Evolutionary conservation across 1,140 invertebrate genomes (phyloP).

Genomic region (Nylanderia fulva): DNA sequence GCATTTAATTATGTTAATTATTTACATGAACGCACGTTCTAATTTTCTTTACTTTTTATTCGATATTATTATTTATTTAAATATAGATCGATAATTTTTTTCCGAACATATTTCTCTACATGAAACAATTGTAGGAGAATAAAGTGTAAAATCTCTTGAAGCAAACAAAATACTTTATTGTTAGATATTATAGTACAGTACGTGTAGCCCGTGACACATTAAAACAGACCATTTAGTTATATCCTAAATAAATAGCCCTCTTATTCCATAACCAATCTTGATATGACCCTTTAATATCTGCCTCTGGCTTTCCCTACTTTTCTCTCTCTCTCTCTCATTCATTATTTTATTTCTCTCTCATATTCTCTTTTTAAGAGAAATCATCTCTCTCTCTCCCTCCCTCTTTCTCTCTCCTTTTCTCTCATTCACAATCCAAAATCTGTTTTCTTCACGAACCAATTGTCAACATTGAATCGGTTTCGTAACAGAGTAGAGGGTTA

Average conservation of each 20-base stretch:
- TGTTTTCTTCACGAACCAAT: constrained; percentile 78
- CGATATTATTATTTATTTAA: background rate
- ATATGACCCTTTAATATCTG: constrained; percentile 81
- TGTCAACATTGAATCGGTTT: constrained; percentile 81
- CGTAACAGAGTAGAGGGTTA: constrained; percentile 79
- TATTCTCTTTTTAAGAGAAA: constrained; percentile 77
- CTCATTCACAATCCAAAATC: constrained; percentile 62
- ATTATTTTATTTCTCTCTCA: constrained; percentile 70
- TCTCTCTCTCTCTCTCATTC: constrained; percentile 72
- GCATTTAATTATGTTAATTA: too few relatives aligned
- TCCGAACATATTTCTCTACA: background rate
- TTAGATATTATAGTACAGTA: constrained; percentile 86
- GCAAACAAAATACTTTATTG: constrained; percentile 87
- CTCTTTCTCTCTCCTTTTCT: background rate
- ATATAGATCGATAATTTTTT: background rate
- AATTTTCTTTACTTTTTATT: too few relatives aligned
- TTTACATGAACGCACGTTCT: too few relatives aligned
- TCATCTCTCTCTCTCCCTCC: constrained; percentile 21
- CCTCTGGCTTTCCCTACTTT: constrained; percentile 21
- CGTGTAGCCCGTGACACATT: constrained; percentile 86
- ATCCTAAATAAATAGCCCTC: constrained; percentile 86
- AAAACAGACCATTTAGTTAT: constrained; percentile 86
- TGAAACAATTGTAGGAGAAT: too few relatives aligned
- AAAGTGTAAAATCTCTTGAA: constrained; percentile 75
- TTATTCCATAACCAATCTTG: constrained; percentile 85